Evolutionary conservation across 2,113 vertebrate species (phyloP), one percentile per base, ranked within the genome.

Genomic region (Leptobrachium leishanense): DNA sequence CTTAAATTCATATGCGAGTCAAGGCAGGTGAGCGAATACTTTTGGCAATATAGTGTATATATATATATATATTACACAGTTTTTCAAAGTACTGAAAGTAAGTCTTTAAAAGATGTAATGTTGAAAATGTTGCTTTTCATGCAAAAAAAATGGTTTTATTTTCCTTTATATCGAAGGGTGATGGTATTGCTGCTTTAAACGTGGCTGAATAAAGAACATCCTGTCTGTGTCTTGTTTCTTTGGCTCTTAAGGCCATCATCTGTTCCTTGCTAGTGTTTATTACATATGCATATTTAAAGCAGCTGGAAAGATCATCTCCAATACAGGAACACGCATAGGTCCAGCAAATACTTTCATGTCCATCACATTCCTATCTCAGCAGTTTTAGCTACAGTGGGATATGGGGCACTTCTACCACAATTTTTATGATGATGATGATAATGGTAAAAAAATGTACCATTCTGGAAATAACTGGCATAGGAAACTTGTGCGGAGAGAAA

Each of bases 231-330:
- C 72, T 80, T 80, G 53, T 80, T 74, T 74, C 64, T 68, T 43
- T 74, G 78, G 78, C 78, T 42, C 11, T 68, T 2, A 50, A 68
- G 40, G 15, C 44, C 72, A 74, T 81, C 71, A 81, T 81, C 71
- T 74, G 78, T 81, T 81, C 78, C 78, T 74, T 62, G 74, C 71
- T 81, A 81, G 78, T 81, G 78, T 81, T 81, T 81, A 81, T 81
- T 74, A 74, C 64, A 74, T 74, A 81, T 81, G 71, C 65, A 74
- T 74, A 74, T 80, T 80, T 80, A 81, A 55, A 81, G 72, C 78
- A 81, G 78, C 72, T 81, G 78, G 71, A 65, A 74, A 81, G 41
- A 80, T 74, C 78, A 81, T 81, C 78, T 81, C 50, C 63, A 43
- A 81, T 63, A 81, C 72, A 63, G 72, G 53, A 81, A 81, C 78